phyloP scores from a whole-genome alignment of 2,113 vertebrate genomes.

The Notothenia rossii region DNA sequence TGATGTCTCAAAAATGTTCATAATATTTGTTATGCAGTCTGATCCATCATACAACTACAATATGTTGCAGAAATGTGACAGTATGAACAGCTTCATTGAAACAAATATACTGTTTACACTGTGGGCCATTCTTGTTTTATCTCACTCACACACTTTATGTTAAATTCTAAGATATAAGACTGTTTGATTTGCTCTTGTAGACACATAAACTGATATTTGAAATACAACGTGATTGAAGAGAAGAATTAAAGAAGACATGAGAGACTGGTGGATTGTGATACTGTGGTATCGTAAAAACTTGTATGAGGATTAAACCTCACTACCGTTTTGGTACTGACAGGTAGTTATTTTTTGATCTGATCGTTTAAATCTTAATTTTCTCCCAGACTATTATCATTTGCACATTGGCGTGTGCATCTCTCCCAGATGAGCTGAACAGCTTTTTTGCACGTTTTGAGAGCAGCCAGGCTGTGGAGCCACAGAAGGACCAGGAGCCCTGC shows the following conservation, averaged over 20 bases:
- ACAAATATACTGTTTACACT: slow-evolving; percentile 10
- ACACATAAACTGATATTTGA: slow-evolving; percentile 20
- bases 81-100: slow-evolving; percentile 4
- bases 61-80: not conserved
- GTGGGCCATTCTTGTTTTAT: not conserved
- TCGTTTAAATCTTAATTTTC: not conserved
- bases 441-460: too few relatives aligned
- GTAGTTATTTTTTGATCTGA: not conserved
- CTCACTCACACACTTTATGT: slow-evolving; percentile 5
- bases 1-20: not conserved
- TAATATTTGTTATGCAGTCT: slow-evolving; percentile 5
- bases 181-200: slow-evolving; percentile 6
- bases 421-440: too few relatives aligned
- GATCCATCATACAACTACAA: slow-evolving; percentile 5
- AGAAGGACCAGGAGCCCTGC: too few relatives aligned
- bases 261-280: not conserved
- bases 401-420: too few relatives aligned
- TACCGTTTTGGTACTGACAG: not conserved
- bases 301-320: not conserved
- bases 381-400: not conserved
- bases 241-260: not conserved
- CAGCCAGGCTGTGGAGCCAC: too few relatives aligned
- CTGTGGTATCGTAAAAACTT: not conserved
- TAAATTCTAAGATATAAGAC: slow-evolving; percentile 15
- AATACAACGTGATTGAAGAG: not conserved